Conservation (phyloP, 1,140 invertebrate genomes). For the Eupristina koningsbergeri region DNA sequence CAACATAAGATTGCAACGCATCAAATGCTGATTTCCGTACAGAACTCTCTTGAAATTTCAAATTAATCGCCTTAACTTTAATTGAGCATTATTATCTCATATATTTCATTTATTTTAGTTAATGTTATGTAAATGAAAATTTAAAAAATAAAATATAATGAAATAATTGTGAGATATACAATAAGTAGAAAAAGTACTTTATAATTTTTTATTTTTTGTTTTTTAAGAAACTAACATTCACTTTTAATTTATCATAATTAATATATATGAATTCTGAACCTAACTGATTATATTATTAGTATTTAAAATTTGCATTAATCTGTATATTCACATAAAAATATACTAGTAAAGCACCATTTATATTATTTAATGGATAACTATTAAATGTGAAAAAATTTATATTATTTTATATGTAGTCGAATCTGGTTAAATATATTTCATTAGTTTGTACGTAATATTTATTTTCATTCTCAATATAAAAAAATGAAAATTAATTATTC, state of each 20-base stretch:
- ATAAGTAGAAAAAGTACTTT: neutral
- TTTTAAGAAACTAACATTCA: no score
- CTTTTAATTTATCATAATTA: no score
- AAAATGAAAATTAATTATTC: no score
- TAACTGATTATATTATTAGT: neutral
- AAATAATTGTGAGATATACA: neutral
- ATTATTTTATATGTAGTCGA: neutral
- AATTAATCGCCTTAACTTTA: neutral
- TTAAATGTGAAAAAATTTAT: neutral
- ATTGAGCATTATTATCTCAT: neutral
- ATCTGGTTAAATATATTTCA: no score
- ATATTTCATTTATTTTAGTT: neutral
- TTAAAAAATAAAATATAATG: neutral
- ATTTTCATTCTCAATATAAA: no score
- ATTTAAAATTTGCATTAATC: neutral
- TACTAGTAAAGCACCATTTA: neutral
- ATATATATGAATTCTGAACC: neutral
- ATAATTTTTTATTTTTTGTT: neutral
- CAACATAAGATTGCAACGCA: constrained; percentile 2
- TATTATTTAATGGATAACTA: neutral
- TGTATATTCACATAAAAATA: neutral
- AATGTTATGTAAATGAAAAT: neutral
- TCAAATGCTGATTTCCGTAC: neutral
- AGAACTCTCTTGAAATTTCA: neutral
- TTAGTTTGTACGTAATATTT: no score